Base-by-base conservation (phyloP, 2,888 invertebrate genomes). In the Crossocerus cetratus region DNA sequence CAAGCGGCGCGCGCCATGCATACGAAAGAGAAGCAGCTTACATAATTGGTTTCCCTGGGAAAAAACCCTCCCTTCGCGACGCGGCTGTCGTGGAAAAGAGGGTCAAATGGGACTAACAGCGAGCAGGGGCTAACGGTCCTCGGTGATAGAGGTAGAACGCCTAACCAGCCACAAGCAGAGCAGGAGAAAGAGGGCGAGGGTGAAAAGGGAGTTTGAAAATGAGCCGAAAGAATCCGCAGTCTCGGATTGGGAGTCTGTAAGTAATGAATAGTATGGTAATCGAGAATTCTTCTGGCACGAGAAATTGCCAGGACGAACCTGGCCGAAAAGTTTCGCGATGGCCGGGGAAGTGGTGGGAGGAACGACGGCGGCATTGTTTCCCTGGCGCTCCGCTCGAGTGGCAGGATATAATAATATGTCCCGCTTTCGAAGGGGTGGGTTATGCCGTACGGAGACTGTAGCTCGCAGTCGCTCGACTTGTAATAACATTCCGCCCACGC, bases 251-350 rank as follows among this genome's bases (percentile, higher is more conserved):
- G 32, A 32, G 32, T 32, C 59, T 16, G 44, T 63, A 49, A 74
- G 72, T 74, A 79, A 79, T 73, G 73, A 72, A 77, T 77, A 61
- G 58, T 68, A 77, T 77, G 81, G 74, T 80, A 77, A 79, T 80
- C 65, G 55, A 23, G 18, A 65, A 54, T 59, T 32, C 45, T 63
- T 64, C 61, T 53, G 64, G 64, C 63, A 56, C 21, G n/a, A n/a
- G n/a, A n/a, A n/a, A n/a, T n/a, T n/a, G n/a, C n/a, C n/a, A n/a
- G n/a, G n/a, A n/a, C n/a, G 58, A 49, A 49, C 65, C 60, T 72
- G 60, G 65, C 23, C 65, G 58, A 58, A 23, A 70, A 76, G 45
- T 70, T 69, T 72, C 70, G 60, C 56, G 72, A 63, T 45, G 32
- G 58, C 13, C 20, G 21, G 60, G 63, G 42, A 44, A 55, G 62